Base-by-base conservation (phyloP, 2,113 vertebrate species). In the Actenoides lindsayi region DNA sequence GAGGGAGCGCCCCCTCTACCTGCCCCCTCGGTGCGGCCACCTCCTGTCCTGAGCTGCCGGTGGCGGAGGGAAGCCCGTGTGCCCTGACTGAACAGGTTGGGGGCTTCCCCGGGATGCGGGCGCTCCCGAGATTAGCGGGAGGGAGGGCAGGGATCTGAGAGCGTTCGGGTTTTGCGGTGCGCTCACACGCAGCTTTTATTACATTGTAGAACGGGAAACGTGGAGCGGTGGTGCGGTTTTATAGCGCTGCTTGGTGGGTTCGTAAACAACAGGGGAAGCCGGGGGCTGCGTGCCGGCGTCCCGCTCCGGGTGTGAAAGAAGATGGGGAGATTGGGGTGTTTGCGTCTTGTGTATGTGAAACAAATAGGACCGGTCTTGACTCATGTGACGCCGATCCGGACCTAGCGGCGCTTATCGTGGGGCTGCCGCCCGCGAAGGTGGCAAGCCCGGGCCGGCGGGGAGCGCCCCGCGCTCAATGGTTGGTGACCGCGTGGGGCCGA, bases 221-320 rank as follows among this genome's bases (percentile, higher is more conserved):
- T 10, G 19, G 27, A 10, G 42, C 8, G 9, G 64, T 7, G 24
- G 11, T 21, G 33, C 31, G 19, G 30, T 33, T 42, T 31, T 28
- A 18, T 19, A 4, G 2, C 4, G 44, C 24, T 11, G 46, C 57
- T 3, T 4, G 21, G 39, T 3, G 75, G 18, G 41, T 23, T 17
- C 8, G 4, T 9, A 6, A 1, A 14, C 12, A 28, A 2, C 2
- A 4, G n/a, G 56, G 67, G 5, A 27, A 24, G 46, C 35, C 4
- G 13, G 17, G 14, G 28, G 30, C 53, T 16, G 59, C 50, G 10
- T n/a, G 56, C 7, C 27, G 18, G 39, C 39, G 27, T 10, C 28
- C 51, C 5, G 67, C 25, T 6, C 6, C 14, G 23, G 39, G 64
- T 6, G 12, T 27, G 25, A 11, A 4, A n/a, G 23, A 5, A 15